These are phyloP conservation scores for Amphilophus citrinellus DNA, from an alignment of 2,113 vertebrate species.

Conservation along the genomic window DNA sequence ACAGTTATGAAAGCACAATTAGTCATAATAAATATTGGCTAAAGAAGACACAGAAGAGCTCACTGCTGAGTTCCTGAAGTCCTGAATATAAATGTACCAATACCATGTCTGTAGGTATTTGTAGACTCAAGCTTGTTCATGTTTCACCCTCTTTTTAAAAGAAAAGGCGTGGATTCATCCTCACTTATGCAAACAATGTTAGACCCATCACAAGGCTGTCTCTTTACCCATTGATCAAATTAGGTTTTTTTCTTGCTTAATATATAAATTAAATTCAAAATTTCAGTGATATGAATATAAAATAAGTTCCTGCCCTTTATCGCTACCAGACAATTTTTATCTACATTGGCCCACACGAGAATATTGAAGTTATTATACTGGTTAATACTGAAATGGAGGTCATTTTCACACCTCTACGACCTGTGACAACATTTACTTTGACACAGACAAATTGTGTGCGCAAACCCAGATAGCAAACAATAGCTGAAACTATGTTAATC, in stretches of 20 bases:
- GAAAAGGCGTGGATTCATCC: not conserved
- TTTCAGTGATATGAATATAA: not conserved
- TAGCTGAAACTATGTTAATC: too few species aligned
- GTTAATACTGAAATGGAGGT: not conserved
- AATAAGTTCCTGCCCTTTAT: not conserved
- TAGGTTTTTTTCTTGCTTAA: not conserved
- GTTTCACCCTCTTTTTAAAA: too few species aligned
- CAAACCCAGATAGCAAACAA: too few species aligned
- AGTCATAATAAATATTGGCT: too few species aligned
- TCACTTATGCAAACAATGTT: not conserved
- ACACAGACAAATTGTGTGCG: too few species aligned
- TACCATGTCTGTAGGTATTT: not conserved
- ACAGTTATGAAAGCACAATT: too few species aligned
- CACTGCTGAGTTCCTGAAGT: not conserved
- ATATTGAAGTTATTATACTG: not conserved
- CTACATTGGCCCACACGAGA: not conserved
- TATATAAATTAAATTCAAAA: not conserved
- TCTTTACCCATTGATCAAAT: not conserved
- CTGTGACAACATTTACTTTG: not conserved
- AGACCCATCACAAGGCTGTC: not conserved
- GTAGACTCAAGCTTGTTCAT: rapidly evolving
- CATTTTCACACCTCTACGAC: not conserved
- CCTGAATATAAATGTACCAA: not conserved
- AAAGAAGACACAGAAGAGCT: not conserved
- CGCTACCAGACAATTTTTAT: not conserved